Conservation (phyloP, 1,140 invertebrate species). For the Limonius californicus region DNA sequence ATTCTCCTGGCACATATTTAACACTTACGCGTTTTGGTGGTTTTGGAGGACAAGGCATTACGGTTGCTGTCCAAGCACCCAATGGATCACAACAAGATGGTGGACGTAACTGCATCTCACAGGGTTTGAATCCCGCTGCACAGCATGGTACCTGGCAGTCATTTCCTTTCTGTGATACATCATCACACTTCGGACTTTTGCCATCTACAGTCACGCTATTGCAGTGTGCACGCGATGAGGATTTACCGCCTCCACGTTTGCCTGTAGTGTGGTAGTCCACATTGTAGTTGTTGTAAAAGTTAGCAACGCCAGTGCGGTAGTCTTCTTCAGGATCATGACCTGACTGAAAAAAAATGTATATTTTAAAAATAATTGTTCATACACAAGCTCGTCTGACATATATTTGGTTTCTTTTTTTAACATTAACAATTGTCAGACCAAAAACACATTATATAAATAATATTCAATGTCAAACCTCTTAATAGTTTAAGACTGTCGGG, state of each 20-base stretch:
- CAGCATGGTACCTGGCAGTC: slow-evolving; percentile 14
- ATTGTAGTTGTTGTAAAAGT: background rate
- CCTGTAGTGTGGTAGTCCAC: background rate
- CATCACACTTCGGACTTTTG: slow-evolving; percentile 32
- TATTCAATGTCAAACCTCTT: no score
- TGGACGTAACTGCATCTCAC: slow-evolving; percentile 36
- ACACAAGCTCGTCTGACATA: no score
- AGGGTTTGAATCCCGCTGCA: slow-evolving; percentile 41
- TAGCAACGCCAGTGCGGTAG: background rate
- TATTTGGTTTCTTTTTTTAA: no score
- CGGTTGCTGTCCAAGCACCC: slow-evolving; percentile 34
- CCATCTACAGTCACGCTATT: slow-evolving; percentile 25
- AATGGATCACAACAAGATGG: slow-evolving; percentile 36
- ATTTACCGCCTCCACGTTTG: background rate
- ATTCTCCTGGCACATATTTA: slow-evolving; percentile 27
- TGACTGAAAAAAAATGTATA: background rate
- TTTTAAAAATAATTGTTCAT: no score
- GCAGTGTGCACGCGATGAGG: background rate
- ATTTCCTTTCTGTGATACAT: slow-evolving; percentile 22
- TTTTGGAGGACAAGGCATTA: slow-evolving; percentile 39
- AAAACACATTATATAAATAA: no score
- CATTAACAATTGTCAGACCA: no score
- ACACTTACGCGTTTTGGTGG: slow-evolving; percentile 20
- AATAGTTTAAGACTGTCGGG: no score
- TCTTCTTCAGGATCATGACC: background rate